Evolutionary conservation across 1,140 invertebrate genomes (phyloP).

Genomic region (Drosophila elegans): DNA sequence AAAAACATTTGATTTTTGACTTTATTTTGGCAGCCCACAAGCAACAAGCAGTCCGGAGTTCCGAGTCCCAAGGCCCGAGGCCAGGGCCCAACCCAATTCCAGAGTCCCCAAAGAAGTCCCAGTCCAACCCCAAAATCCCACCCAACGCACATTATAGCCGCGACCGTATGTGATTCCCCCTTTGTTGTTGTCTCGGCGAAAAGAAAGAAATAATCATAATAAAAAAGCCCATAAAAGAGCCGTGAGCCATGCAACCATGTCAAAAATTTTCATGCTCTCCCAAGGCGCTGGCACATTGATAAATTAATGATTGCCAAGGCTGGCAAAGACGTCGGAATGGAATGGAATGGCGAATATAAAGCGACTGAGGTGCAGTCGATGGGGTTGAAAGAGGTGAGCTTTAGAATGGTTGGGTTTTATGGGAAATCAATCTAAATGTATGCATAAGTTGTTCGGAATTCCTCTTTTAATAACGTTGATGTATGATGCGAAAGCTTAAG

Average conservation of each 20-base stretch:
- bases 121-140: slow-evolving; percentile 12
- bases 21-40: slow-evolving; percentile 71
- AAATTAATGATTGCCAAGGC: slow-evolving; percentile 78
- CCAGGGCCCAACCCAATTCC: slow-evolving; percentile 23
- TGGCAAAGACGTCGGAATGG: slow-evolving; percentile 44
- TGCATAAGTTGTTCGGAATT: slow-evolving; percentile 44
- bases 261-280: slow-evolving; percentile 78
- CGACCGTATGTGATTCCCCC: slow-evolving; percentile 58
- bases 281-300: slow-evolving; percentile 79
- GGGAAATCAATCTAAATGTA: slow-evolving; percentile 74
- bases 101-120: slow-evolving; percentile 14
- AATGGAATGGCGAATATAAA: slow-evolving; percentile 27
- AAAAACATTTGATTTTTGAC: slow-evolving; percentile 84
- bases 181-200: slow-evolving; percentile 54
- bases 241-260: slow-evolving; percentile 63
- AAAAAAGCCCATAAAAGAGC: slow-evolving; percentile 78
- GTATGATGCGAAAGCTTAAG: slow-evolving; percentile 19
- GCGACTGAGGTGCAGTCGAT: slow-evolving; percentile 42
- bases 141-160: slow-evolving; percentile 62
- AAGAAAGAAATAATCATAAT: slow-evolving; percentile 82
- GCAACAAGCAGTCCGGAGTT: slow-evolving; percentile 61
- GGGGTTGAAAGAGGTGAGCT: slow-evolving; percentile 38
- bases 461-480: slow-evolving; percentile 44
- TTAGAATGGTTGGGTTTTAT: slow-evolving; percentile 51
- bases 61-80: slow-evolving; percentile 11